Evolutionary conservation across 1,140 invertebrate genomes (phyloP).

Genomic region (Drosophila gunungcola): DNA sequence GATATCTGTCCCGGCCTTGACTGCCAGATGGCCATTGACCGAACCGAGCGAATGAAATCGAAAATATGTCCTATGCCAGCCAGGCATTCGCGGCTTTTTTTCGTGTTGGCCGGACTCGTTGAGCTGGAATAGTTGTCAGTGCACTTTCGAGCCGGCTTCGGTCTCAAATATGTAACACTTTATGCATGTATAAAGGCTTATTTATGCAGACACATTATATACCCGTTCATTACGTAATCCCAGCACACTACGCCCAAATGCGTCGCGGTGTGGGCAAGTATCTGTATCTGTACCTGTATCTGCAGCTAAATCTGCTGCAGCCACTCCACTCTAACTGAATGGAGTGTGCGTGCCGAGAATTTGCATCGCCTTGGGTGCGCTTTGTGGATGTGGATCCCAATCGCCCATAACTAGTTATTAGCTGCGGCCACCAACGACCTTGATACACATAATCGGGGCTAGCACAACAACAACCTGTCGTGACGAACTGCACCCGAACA

Average conservation of each 20-base stretch:
- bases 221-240: conserved; percentile 67
- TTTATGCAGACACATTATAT: conserved; percentile 34
- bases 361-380: conserved; percentile 62
- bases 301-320: conserved; percentile 10
- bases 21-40: conserved; percentile 55
- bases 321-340: conserved; percentile 23
- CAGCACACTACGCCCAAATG: conserved; percentile 70
- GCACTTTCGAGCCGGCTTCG: conserved; percentile 68
- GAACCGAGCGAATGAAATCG: conserved; percentile 35
- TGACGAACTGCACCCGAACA: conserved; percentile 60
- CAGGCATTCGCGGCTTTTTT: conserved; percentile 13
- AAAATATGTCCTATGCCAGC: conserved; percentile 20
- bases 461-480: conserved; percentile 45
- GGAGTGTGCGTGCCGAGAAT: conserved; percentile 63
- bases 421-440: conserved; percentile 49
- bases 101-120: conserved; percentile 11
- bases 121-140: conserved; percentile 78
- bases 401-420: conserved; percentile 58
- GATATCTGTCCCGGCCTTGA: conserved; percentile 58
- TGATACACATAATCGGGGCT: conserved; percentile 59
- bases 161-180: conserved; percentile 73
- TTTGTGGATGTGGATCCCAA: conserved; percentile 55
- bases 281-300: conserved; percentile 28
- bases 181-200: conserved; percentile 62
- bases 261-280: conserved; percentile 44